phyloP scores from a whole-genome alignment of 2,888 invertebrate species.

The Drosophila antonietae region DNA sequence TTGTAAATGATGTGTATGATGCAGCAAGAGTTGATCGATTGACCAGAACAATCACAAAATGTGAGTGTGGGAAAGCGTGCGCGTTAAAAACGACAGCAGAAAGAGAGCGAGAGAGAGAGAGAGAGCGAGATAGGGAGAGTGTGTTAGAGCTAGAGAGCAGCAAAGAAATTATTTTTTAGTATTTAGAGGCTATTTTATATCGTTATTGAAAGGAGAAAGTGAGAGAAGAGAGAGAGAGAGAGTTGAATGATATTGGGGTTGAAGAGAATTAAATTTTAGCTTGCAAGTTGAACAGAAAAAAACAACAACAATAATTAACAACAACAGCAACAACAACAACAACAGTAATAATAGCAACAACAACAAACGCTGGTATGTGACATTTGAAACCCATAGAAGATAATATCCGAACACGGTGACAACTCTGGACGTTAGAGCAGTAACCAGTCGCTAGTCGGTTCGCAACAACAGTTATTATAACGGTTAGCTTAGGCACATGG shows the following conservation, averaged over 20 bases:
- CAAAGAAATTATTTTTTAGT: constrained; percentile 81
- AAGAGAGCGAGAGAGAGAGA: not conserved
- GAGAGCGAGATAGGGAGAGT: not conserved
- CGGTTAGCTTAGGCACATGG: constrained; percentile 33
- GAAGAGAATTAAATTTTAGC: constrained; percentile 58
- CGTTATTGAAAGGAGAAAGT: constrained; percentile 70
- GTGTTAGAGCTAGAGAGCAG: constrained; percentile 25
- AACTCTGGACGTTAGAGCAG: not conserved
- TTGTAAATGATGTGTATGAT: constrained; percentile 23
- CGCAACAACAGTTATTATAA: constrained; percentile 16
- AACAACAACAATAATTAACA: not conserved
- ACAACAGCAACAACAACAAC: not conserved
- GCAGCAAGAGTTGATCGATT: constrained; percentile 17
- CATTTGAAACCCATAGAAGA: constrained; percentile 8
- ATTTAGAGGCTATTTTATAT: constrained; percentile 84
- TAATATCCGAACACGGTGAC: not conserved
- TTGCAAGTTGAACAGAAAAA: constrained; percentile 26
- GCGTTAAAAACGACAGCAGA: constrained; percentile 66
- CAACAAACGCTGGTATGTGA: constrained; percentile 28
- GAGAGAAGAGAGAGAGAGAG: constrained; percentile 5
- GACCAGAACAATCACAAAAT: constrained; percentile 39
- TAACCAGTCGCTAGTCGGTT: constrained; percentile 20
- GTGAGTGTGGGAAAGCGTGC: constrained; percentile 58
- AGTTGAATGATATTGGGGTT: constrained; percentile 2
- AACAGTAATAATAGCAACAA: constrained; percentile 7